These are phyloP conservation scores for Cheilosia pagana DNA, from an alignment of 2,888 invertebrate species.

Conservation along the genomic window DNA sequence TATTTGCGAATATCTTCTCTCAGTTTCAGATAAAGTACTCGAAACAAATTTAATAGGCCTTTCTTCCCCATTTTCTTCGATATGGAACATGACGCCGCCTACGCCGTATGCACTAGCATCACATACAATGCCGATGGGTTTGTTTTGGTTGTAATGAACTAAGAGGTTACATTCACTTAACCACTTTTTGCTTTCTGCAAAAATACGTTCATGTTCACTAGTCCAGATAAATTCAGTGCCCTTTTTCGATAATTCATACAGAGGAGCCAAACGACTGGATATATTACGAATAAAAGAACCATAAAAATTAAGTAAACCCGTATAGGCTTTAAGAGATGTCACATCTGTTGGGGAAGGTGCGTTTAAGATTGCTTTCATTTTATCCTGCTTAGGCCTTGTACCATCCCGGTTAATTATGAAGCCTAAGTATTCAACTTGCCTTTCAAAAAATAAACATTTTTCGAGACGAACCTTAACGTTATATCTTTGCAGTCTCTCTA, in stretches of 20 bases:
- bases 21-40: constrained; percentile 36
- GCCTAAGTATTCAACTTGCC: constrained; percentile 18
- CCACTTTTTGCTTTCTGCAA: not conserved
- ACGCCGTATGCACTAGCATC: constrained; percentile 47
- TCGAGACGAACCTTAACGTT: constrained; percentile 42
- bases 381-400: constrained; percentile 22
- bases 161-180: not conserved
- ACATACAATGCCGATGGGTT: constrained; percentile 18
- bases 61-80: constrained; percentile 44
- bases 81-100: constrained; percentile 38
- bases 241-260: constrained; percentile 10
- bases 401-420: constrained; percentile 14
- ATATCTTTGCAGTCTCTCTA: constrained; percentile 20
- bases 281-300: not conserved
- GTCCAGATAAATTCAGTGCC: not conserved
- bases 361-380: constrained; percentile 23
- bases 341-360: constrained; percentile 20
- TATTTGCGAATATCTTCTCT: constrained; percentile 46
- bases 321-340: constrained; percentile 1
- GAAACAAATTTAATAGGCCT: constrained; percentile 42
- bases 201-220: not conserved
- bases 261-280: constrained; percentile 4
- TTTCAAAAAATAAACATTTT: constrained; percentile 25
- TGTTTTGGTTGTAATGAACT: not conserved
- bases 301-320: not conserved